phyloP scores from a whole-genome alignment of 2,888 invertebrate genomes.

The Aporophyla lueneburgensis region DNA sequence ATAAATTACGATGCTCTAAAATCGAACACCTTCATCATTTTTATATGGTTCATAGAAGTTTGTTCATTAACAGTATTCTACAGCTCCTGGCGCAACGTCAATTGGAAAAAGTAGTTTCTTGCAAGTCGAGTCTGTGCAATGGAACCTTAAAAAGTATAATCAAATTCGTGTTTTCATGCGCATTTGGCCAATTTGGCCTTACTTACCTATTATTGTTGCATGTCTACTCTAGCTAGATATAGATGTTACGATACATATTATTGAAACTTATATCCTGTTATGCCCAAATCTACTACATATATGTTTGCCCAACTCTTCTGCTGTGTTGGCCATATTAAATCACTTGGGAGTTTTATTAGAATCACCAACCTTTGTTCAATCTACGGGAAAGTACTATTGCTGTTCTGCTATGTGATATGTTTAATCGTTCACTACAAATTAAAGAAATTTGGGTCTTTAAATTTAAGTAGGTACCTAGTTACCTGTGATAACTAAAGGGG shows the following conservation, averaged over 20 bases:
- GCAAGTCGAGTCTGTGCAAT: neutral
- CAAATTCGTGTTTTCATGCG: conserved; percentile 33
- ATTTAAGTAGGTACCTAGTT: neutral
- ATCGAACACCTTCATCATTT: neutral
- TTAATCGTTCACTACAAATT: neutral
- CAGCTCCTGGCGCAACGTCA: neutral
- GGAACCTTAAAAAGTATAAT: conserved; percentile 16
- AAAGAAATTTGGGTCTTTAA: too few relatives aligned
- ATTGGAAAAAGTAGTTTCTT: too few relatives aligned
- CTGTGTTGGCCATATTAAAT: conserved; percentile 1
- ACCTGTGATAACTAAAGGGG: conserved; percentile 4
- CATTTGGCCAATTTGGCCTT: conserved; percentile 40
- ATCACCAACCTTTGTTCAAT: conserved; percentile 11
- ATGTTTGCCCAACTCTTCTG: conserved; percentile 13
- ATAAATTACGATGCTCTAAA: neutral
- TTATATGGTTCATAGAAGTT: neutral
- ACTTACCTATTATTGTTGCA: conserved; percentile 27
- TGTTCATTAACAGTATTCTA: neutral
- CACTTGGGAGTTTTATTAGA: neutral
- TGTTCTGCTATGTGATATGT: neutral
- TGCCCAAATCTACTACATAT: conserved; percentile 2
- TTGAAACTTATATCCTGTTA: neutral
- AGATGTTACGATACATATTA: conserved; percentile 4
- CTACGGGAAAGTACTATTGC: neutral
- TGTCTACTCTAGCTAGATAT: conserved; percentile 24